Evolutionary conservation across 2,113 vertebrate species (phyloP), one percentile per base, ranked within the genome.

Genomic region (Gila orcuttii): DNA sequence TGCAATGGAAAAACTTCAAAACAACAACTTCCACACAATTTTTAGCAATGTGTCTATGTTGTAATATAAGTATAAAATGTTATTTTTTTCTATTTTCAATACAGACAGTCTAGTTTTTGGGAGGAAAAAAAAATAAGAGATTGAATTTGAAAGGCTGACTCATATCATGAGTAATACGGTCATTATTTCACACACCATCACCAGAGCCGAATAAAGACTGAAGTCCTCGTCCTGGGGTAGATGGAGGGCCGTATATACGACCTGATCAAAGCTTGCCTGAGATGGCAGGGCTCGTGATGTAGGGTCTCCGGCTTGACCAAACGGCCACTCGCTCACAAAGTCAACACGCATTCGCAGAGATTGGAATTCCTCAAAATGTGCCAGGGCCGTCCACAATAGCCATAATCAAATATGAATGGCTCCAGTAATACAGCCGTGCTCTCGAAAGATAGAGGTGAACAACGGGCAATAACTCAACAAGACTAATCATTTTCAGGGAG

Each of bases 381-480:
- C 28, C 59, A 23, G 71, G 52, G 33, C 79, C 87, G 86, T 87
- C 87, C 21, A 55, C 71, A 73, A 79, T 73, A 57, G 74, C 66
- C 55, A 71, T 86, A 85, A 89, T 86, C 86, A 85, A 88, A 89
- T 88, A 86, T 85, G 89, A 89, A 89, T 86, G 84, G 79, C 83
- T 81, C 25, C 82, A 47, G 69, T 86, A 82, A 89, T 78, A 86
- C 77, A 74, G 69, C 21, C 45, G 12, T 17, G 55, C 74, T 52
- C 83, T 25, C 23, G 73, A 86, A 66, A 82, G 64, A 84, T 84
- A 39, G 77, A 86, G 85, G 82, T 86, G 78, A 89, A 74, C 57
- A 83, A 71, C 66, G 55, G 64, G 59, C 81, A 86, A 87, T 86
- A 89, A 87, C 86, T 89, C 89, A 82, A 60, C 47, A 79, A 75